Conservation (phyloP, 1,140 invertebrate species). For the Drosophila sturtevanti region DNA sequence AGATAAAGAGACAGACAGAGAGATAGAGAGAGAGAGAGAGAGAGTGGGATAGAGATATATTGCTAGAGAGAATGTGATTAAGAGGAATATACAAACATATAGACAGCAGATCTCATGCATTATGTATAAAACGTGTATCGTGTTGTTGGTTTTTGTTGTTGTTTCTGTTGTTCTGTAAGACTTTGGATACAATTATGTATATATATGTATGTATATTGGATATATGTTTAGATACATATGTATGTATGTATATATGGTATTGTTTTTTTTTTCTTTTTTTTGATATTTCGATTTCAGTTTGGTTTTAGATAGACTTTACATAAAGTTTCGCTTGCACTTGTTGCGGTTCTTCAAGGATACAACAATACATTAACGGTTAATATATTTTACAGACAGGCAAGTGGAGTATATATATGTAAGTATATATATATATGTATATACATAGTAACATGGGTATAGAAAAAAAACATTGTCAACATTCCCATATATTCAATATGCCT, state of each 20-base stretch:
- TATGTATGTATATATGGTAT: conserved; percentile 32
- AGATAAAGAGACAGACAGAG: conserved; percentile 12
- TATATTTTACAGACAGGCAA: conserved; percentile 56
- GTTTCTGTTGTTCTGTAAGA: conserved; percentile 47
- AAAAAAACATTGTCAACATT: conserved; percentile 46
- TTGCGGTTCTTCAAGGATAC: conserved; percentile 61
- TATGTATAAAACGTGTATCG: conserved; percentile 31
- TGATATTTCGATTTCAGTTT: background rate
- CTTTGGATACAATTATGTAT: background rate
- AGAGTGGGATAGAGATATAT: background rate
- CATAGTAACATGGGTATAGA: too few species aligned
- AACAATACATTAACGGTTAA: conserved; percentile 62
- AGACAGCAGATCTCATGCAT: conserved; percentile 60
- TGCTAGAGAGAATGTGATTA: background rate
- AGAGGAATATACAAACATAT: conserved; percentile 31
- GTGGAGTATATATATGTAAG: background rate
- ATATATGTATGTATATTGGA: background rate
- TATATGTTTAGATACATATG: conserved; percentile 1
- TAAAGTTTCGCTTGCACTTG: conserved; percentile 38
- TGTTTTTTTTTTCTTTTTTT: background rate
- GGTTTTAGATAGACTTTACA: conserved; percentile 42
- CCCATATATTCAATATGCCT: conserved; percentile 51
- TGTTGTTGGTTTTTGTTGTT: conserved; percentile 49
- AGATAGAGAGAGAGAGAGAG: conserved; percentile 25
- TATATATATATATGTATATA: background rate